Evolutionary conservation across 2,797 vertebrate species (phyloP).

Genomic region (Sebastes vulpes): DNA sequence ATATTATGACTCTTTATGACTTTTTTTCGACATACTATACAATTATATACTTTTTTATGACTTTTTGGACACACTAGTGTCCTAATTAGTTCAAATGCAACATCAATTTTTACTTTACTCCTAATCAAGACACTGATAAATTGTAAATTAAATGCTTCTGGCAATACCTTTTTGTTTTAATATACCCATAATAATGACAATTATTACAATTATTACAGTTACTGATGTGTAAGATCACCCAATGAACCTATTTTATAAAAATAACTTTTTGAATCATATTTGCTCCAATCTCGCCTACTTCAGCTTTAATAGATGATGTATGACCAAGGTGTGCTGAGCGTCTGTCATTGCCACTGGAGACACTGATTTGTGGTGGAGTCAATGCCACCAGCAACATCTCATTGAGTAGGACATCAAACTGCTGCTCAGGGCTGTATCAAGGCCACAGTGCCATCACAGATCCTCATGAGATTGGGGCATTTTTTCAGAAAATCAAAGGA

Average conservation of each 20-base stretch:
- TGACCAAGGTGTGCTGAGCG: neutral
- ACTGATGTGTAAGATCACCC: neutral
- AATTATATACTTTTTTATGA: no score
- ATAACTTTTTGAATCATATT: no score
- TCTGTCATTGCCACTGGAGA: conserved; percentile 15
- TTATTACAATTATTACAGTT: neutral
- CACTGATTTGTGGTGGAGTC: conserved; percentile 63
- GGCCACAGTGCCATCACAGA: conserved; percentile 26
- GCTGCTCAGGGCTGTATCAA: conserved; percentile 41
- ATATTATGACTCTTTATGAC: neutral
- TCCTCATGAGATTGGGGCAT: neutral
- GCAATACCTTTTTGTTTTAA: neutral
- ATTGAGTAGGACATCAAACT: conserved; percentile 61
- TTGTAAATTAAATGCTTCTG: neutral
- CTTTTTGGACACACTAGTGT: neutral
- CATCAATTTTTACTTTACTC: neutral
- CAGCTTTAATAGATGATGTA: no score
- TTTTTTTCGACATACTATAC: no score
- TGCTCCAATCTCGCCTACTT: no score
- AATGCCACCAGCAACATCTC: conserved; percentile 53
- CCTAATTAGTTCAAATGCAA: neutral
- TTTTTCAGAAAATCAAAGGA: neutral
- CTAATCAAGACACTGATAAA: neutral
- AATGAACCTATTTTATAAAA: no score
- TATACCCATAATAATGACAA: neutral